Percentiles rank a stretch among this genome's conserved stretches.
These are phyloP conservation scores for Sebastes elongatus DNA, from an alignment of 2,797 vertebrate genomes.

Conservation along the genomic window DNA sequence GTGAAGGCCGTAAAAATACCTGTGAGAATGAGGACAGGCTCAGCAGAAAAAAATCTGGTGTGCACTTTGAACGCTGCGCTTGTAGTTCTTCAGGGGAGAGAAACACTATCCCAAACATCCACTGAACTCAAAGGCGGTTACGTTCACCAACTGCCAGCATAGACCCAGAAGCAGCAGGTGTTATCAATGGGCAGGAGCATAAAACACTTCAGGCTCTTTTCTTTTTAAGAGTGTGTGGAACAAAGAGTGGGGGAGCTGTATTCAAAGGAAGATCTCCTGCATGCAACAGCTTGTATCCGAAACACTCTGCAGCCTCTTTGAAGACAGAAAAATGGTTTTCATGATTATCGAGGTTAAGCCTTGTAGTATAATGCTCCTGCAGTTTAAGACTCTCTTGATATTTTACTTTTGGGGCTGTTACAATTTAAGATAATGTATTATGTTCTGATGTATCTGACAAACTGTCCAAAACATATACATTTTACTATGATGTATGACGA, in stretches of 20 bases:
- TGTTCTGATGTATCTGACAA: not conserved
- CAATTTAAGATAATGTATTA: not conserved
- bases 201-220: slow-evolving; percentile 6
- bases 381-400: not conserved
- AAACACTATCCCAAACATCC: slow-evolving; percentile 4
- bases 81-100: not conserved
- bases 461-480: not conserved
- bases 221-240: not conserved
- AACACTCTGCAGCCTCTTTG: not conserved
- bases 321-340: not conserved
- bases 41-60: slow-evolving; percentile 38
- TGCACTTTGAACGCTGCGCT: slow-evolving; percentile 4
- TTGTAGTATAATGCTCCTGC: not conserved
- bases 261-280: slow-evolving; percentile 17
- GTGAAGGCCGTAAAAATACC: slow-evolving; percentile 13
- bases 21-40: slow-evolving; percentile 43
- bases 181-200: not conserved
- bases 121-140: slow-evolving; percentile 19
- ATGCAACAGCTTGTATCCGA: slow-evolving; percentile 48
- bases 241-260: not conserved
- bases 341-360: not conserved
- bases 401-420: not conserved
- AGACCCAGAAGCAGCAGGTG: slow-evolving; percentile 29
- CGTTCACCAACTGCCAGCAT: not conserved
- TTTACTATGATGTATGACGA: not conserved